Base-by-base conservation (phyloP, 2,113 vertebrate species). In the Alces alces region DNA sequence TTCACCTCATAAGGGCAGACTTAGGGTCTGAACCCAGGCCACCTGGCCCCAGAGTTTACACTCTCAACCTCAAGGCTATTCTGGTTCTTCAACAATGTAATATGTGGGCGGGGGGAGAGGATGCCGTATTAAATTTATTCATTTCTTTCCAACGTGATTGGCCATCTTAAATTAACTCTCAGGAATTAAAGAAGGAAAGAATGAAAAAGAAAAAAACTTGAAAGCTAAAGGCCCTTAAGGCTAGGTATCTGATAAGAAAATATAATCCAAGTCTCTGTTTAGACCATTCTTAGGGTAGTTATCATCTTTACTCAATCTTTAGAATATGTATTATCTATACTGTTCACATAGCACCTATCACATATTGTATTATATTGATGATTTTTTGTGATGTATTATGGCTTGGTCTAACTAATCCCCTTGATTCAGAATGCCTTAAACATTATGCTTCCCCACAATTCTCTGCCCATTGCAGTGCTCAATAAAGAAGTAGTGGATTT, bases 41-140 rank as follows among this genome's bases (percentile, higher is more conserved):
- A 30, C 16, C 25, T 17, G 12, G 16, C 14, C 66, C 36, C 45
- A 7, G 12, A 16, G 36, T 57, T 76, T 73, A 60, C 13, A 43
- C 15, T 45, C 60, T 28, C 36, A 76, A 57, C 39, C 82, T 57
- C 36, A 50, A 33, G 30, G 21, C 54, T 33, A 23, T 47, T 57
- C 73, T 84, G 45, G 7, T 73, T 85, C 60, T 21, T 89, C 3
- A 23, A 76, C 45, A 61, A 91, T 7, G 50, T 50, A 54, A 47
- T 43, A 21, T 58, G 47, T 60, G 55, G 27, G 4, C n/a, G n/a
- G 9, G 0, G 43, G 27, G 91, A 84, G 23, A n/a, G 54, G 4
- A 86, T 61, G 92, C 27, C 86, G 64, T 86, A 73, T 78, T 94
- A 93, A 97, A 95, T 94, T 36, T 96, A 96, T 91, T 97, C 61